Base-by-base conservation (phyloP, 2,888 invertebrate genomes). In the Lithophane socia region DNA sequence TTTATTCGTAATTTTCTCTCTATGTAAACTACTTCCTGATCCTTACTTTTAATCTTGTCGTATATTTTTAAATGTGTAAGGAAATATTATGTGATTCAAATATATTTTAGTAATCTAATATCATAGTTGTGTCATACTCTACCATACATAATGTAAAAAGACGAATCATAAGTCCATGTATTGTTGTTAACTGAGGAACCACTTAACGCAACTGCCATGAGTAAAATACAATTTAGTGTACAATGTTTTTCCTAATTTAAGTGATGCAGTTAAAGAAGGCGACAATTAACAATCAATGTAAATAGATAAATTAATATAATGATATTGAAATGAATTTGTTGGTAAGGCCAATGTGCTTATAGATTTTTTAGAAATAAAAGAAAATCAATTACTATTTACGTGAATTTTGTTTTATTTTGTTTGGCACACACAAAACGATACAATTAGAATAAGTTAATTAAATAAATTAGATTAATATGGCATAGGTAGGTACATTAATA, bases 291-390 rank as follows among this genome's bases (percentile, higher is more conserved):
- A 83, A 84, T 90, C 84, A 91, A 90, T 90, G 87, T 88, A 90
- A 89, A 89, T 88, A 86, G 76, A 89, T 90, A 79, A 91, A 90
- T 89, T 89, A 87, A 87, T 89, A 90, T 86, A 87, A 89, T 87
- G 58, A 82, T 78, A 89, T 81, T 75, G 56, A 80, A 84, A 77
- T 76, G 73, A 82, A 77, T 80, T 82, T 78, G 81, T 91, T 85
- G 86, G 88, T 92, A 91, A 91, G 91, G 92, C 91, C 92, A 91
- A 91, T 91, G 93, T 93, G 93, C 91, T 90, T 90, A 88, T 89
- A 89, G 89, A 90, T 91, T 92, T 77, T 92, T 90, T 92, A 91
- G 87, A 89, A 95, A 94, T 95, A 95, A 95, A 95, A 90, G 80
- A 89, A 92, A 92, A 88, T 86, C 85, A 80, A 75, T 80, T 73